Evolutionary conservation across 2,888 invertebrate genomes (phyloP).

Genomic region (Dynastes maya): DNA sequence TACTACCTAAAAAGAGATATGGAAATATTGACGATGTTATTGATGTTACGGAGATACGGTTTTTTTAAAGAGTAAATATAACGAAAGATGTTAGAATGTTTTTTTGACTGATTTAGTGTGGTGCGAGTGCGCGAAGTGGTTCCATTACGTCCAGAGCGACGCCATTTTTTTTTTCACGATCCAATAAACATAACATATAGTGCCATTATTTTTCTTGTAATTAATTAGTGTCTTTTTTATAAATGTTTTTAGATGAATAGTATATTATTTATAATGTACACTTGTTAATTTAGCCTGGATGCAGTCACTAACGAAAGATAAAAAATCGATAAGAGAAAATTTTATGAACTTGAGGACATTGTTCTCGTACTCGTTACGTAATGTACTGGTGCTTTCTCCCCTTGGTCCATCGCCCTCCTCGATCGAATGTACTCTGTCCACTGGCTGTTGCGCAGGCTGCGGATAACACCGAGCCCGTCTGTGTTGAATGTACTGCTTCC

Average conservation of each 20-base stretch:
- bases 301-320: constrained; percentile 66
- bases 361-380: constrained; percentile 56
- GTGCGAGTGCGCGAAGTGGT: constrained; percentile 64
- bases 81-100: not conserved
- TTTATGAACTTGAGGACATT: constrained; percentile 47
- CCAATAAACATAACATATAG: constrained; percentile 65
- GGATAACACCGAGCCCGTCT: constrained; percentile 55
- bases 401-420: constrained; percentile 57
- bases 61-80: constrained; percentile 9
- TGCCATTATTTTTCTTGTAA: constrained; percentile 71
- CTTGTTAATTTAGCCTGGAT: constrained; percentile 70
- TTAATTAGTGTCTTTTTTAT: constrained; percentile 71
- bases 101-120: constrained; percentile 61
- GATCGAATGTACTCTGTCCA: constrained; percentile 69
- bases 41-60: constrained; percentile 5
- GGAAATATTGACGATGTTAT: constrained; percentile 10
- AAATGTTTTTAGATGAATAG: constrained; percentile 71
- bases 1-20: not conserved
- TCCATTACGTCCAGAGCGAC: constrained; percentile 60
- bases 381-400: constrained; percentile 69
- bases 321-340: constrained; percentile 35
- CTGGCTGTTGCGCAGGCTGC: constrained; percentile 65
- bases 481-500: constrained; percentile 70
- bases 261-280: constrained; percentile 70
- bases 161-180: constrained; percentile 48